phyloP scores from a whole-genome alignment of 2,888 invertebrate genomes.

The Ophion ellenae region DNA sequence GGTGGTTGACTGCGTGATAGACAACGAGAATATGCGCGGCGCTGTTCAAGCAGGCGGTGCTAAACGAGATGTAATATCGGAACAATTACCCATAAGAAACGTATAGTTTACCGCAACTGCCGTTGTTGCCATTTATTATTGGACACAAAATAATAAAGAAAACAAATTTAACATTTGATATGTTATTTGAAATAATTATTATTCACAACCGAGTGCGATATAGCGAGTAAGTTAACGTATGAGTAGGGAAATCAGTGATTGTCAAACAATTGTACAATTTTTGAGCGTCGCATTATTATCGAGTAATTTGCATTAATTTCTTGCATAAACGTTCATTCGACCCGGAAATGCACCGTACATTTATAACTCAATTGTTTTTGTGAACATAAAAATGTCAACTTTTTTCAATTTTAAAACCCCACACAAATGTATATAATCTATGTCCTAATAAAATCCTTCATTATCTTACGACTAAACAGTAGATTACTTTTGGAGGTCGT shows the following conservation, averaged over 20 bases:
- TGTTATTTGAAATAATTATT: slow-evolving; percentile 22
- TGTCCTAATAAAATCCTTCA: slow-evolving; percentile 13
- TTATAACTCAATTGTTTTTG: slow-evolving; percentile 24
- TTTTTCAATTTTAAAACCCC: slow-evolving; percentile 20
- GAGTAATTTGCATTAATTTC: slow-evolving; percentile 20
- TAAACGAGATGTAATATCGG: slow-evolving; percentile 50
- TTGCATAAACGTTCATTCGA: slow-evolving; percentile 24
- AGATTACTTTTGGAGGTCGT: slow-evolving; percentile 11
- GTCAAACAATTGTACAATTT: slow-evolving; percentile 22
- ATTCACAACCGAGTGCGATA: slow-evolving; percentile 22
- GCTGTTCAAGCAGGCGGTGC: slow-evolving; percentile 16
- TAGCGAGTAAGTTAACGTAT: slow-evolving; percentile 22
- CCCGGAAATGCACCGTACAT: slow-evolving; percentile 24
- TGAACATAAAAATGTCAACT: slow-evolving; percentile 22
- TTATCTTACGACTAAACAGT: slow-evolving; percentile 13
- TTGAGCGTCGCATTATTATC: slow-evolving; percentile 20
- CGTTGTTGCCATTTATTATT: slow-evolving; percentile 11
- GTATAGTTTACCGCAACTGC: neutral
- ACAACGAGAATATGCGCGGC: slow-evolving; percentile 28
- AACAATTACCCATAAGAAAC: slow-evolving; percentile 37
- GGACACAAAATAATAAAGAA: slow-evolving; percentile 22
- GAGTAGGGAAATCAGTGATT: slow-evolving; percentile 20
- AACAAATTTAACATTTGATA: slow-evolving; percentile 14
- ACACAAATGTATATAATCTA: slow-evolving; percentile 24
- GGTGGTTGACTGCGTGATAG: slow-evolving; percentile 4